phyloP scores from a whole-genome alignment of 30 jellyfish, hydroid and myxozoan species.

The Turritopsis dohrnii region DNA sequence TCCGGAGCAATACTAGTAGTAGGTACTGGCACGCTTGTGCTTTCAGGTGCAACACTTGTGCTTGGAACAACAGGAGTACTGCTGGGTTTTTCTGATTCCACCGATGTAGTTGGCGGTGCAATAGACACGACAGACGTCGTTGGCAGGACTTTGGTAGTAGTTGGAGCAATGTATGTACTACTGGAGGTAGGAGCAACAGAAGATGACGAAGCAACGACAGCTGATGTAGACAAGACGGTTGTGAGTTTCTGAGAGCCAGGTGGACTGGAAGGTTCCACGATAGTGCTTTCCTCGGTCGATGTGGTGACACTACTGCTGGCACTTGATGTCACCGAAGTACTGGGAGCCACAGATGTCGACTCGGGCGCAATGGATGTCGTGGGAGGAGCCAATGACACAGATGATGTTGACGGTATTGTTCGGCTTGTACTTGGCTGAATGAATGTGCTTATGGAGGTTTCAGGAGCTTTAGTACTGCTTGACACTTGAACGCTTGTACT shows the following conservation, averaged over 20 bases:
- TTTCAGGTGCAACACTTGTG: background rate
- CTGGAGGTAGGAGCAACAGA: background rate
- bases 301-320: background rate
- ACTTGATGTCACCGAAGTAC: constrained; percentile 14
- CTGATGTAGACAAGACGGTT: background rate
- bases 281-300: background rate
- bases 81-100: background rate
- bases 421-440: background rate
- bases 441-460: background rate
- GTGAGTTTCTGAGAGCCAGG: background rate
- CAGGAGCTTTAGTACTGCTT: background rate
- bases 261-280: background rate
- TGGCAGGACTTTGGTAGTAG: background rate
- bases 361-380: constrained; percentile 33
- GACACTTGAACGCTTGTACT: background rate
- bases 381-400: constrained; percentile 24
- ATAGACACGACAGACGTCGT: background rate
- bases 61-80: background rate
- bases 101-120: background rate
- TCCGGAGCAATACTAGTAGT: constrained; percentile 6
- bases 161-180: background rate
- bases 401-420: background rate
- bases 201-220: background rate
- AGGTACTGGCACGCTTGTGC: constrained; percentile 13
- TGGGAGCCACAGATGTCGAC: constrained; percentile 25